Evolutionary conservation across 2,888 invertebrate species (phyloP).

Genomic region (Sphaerophoria taeniata): DNA sequence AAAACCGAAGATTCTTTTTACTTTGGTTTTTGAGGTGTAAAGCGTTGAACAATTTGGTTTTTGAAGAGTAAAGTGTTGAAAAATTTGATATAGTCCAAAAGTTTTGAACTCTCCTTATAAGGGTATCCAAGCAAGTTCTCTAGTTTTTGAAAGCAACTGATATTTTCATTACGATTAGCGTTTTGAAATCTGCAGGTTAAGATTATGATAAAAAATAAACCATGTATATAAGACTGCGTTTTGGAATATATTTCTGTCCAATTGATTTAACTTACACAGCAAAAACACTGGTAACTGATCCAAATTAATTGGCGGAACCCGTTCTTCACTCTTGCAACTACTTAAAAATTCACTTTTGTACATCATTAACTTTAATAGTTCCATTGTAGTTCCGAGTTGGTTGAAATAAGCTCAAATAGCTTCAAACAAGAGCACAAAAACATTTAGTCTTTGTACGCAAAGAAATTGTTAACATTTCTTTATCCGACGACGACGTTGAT

Average conservation of each 20-base stretch:
- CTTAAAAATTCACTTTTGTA: conserved; percentile 83
- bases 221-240: too few species aligned
- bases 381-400: conserved; percentile 78
- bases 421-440: conserved; percentile 20
- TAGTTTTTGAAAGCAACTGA: too few species aligned
- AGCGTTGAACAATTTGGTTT: too few species aligned
- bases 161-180: too few species aligned
- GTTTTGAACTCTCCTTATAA: too few species aligned
- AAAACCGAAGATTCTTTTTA: too few species aligned
- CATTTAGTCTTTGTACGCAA: background rate
- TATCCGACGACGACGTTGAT: background rate
- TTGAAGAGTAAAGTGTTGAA: too few species aligned
- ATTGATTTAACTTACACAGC: conserved; percentile 85
- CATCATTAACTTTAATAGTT: conserved; percentile 83
- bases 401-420: conserved; percentile 4
- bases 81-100: too few species aligned
- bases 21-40: too few species aligned
- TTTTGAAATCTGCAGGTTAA: too few species aligned
- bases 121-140: too few species aligned
- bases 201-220: too few species aligned
- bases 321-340: conserved; percentile 84
- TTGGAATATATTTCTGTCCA: background rate
- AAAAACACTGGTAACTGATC: conserved; percentile 90
- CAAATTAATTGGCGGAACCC: conserved; percentile 89
- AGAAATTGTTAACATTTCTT: background rate